phyloP scores from a whole-genome alignment of 2,888 invertebrate species.

The Rhogogaster chlorosoma region DNA sequence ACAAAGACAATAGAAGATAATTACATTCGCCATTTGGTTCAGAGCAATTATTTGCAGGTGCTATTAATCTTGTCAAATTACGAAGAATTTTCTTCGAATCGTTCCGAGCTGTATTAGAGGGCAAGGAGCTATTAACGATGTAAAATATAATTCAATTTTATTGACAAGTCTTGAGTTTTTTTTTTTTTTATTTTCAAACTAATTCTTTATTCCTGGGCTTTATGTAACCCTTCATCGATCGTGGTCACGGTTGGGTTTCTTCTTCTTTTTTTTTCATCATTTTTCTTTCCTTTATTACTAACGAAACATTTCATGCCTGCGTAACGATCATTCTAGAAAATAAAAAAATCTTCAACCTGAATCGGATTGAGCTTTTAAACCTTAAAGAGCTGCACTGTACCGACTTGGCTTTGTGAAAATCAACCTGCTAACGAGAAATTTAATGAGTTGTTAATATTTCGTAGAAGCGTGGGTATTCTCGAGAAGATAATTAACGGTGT shows the following conservation, averaged over 20 bases:
- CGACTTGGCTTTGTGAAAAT: constrained; percentile 13
- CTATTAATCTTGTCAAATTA: not conserved
- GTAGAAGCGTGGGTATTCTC: not conserved
- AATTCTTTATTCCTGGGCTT: not conserved
- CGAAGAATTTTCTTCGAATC: not conserved
- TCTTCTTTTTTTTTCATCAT: not conserved
- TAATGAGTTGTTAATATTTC: constrained; percentile 36
- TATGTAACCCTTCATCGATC: not conserved
- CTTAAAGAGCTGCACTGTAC: not conserved
- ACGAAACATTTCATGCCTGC: not conserved
- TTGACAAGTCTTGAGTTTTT: too few relatives aligned
- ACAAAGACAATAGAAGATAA: constrained; percentile 23
- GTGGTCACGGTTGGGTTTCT: not conserved
- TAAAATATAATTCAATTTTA: not conserved
- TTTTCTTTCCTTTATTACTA: not conserved
- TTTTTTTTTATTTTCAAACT: too few relatives aligned
- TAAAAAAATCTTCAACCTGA: not conserved
- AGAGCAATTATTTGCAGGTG: constrained; percentile 22
- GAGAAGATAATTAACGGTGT: constrained; percentile 30
- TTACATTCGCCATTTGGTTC: not conserved
- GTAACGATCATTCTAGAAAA: not conserved
- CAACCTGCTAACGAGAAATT: constrained; percentile 23
- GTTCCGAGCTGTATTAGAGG: not conserved
- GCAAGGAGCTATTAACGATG: not conserved
- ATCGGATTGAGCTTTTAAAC: not conserved